Base-by-base conservation (phyloP, 2,797 vertebrate species). In the Megalops cyprinoides region DNA sequence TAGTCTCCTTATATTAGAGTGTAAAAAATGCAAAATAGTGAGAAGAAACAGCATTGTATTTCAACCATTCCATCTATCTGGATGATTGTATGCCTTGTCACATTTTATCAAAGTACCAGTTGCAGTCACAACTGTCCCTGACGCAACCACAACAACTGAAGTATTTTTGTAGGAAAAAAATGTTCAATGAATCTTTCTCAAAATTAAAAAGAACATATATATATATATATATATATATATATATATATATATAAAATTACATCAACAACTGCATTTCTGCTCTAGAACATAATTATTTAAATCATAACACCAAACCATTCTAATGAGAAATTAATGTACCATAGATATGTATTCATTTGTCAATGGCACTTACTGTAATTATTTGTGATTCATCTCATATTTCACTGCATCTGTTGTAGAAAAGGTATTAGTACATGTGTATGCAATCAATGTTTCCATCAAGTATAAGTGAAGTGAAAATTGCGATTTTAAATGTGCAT, bases 1-100 rank as follows among this genome's bases (percentile, higher is more conserved):
- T 86, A 85, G 84, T 67, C 80, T 80, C 85, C 87, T 92, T 87
- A 86, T n/a, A n/a, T n/a, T n/a, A n/a, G n/a, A n/a, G n/a, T n/a
- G n/a, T 91, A 87, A 86, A 85, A 84, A 83, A 84, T 84, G 85
- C 83, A 80, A 82, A 86, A 37, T 84, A 37, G 77, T 85, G n/a
- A 71, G 79, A 80, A 84, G 82, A 82, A 82, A 84, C 81, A 62
- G 34, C 76, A 73, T 79, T 82, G 77, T 85, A 89, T 81, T 87
- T 85, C 60, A 85, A 83, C 82, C 69, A 34, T 34, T 62, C 86
- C 87, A 88, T 88, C 85, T 82, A 69, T 81, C 83, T 85, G 82
- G 60, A 83, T 88, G 82, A 49, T 71, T 86, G 85, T 56, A 62
- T 84, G 78, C 80, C 71, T 46, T 83, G 80, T 84, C 65, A 62